Conservation (phyloP, 2,113 vertebrate species). For the Bujurquina vittata region DNA sequence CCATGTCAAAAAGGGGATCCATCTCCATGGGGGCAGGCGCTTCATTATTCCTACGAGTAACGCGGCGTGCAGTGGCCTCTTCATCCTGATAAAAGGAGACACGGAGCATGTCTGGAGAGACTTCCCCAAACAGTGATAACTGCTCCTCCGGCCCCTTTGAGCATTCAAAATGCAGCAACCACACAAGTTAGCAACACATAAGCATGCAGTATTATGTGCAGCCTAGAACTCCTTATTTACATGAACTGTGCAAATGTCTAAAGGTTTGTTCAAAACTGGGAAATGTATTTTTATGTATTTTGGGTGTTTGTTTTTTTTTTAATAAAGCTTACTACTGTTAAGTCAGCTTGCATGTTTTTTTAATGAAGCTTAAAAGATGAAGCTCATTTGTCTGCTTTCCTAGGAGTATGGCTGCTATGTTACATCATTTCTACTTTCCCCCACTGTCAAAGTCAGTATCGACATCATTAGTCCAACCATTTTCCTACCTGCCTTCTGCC, state of each 20-base stretch:
- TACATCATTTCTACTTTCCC: neutral
- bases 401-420: too few relatives aligned
- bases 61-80: conserved; percentile 78
- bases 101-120: conserved; percentile 84
- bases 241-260: neutral
- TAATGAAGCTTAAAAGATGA: neutral
- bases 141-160: conserved; percentile 81
- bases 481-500: neutral
- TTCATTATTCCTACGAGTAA: conserved; percentile 81
- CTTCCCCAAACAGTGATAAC: conserved; percentile 83
- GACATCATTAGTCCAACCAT: neutral
- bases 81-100: conserved; percentile 89
- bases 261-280: too few relatives aligned
- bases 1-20: conserved; percentile 91
- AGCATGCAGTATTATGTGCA: conserved; percentile 50
- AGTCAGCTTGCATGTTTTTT: neutral
- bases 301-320: neutral
- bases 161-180: conserved; percentile 71
- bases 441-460: neutral
- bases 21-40: conserved; percentile 94
- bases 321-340: neutral
- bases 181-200: conserved; percentile 66
- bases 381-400: too few relatives aligned
- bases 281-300: conserved; percentile 1
- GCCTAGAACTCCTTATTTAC: conserved; percentile 5